These are phyloP conservation scores for Callimorpha dominula DNA, from an alignment of 2,888 invertebrate genomes.

Conservation along the genomic window DNA sequence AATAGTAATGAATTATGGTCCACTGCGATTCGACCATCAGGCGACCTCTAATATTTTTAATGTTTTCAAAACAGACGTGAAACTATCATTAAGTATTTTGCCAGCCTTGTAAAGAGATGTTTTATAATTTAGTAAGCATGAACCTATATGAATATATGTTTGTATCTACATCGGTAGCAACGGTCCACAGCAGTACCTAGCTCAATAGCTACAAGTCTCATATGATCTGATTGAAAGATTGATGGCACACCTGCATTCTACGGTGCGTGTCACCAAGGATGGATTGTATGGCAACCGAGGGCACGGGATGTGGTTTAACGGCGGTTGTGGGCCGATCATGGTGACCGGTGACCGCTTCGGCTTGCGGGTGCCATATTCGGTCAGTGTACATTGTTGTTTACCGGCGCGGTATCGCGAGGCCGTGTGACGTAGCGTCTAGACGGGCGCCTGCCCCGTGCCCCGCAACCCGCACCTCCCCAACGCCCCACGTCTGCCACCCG, in stretches of 20 bases:
- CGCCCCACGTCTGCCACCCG: conserved; percentile 59
- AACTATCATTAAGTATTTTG: no score
- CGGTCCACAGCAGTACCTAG: conserved; percentile 20
- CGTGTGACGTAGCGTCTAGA: conserved; percentile 88
- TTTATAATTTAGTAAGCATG: not conserved
- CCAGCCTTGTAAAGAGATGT: no score
- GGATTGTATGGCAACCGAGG: conserved; percentile 31
- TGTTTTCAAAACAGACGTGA: no score
- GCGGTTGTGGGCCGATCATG: conserved; percentile 61
- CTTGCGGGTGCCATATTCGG: conserved; percentile 84
- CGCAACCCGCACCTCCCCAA: conserved; percentile 52
- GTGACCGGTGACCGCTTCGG: conserved; percentile 68
- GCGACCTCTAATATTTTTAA: no score
- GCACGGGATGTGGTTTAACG: conserved; percentile 49
- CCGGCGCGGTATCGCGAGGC: conserved; percentile 88
- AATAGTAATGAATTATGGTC: no score
- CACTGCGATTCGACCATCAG: no score
- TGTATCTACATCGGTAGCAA: not conserved
- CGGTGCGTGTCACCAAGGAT: conserved; percentile 16
- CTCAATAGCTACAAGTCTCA: conserved; percentile 12
- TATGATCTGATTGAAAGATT: conserved; percentile 1
- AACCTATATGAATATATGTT: conserved; percentile 1
- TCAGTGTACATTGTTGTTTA: conserved; percentile 87
- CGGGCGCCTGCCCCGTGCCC: conserved; percentile 71
- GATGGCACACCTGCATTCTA: conserved; percentile 20